Base-by-base conservation (phyloP, 2,888 invertebrate genomes). In the Brenthis daphne region DNA sequence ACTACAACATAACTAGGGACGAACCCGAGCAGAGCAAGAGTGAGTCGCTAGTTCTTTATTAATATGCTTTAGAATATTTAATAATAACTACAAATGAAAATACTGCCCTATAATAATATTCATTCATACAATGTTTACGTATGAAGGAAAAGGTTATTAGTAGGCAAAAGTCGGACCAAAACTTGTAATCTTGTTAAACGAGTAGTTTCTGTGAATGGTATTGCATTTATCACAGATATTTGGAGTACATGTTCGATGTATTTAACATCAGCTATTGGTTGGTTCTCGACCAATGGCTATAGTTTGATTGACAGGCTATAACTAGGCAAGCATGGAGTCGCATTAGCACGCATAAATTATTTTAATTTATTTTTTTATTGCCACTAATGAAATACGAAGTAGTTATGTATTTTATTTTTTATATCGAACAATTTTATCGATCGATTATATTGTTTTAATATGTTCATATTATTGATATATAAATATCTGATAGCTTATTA, bases 291-390 rank as follows among this genome's bases (percentile, higher is more conserved):
- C 90, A 92, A 91, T 91, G 65, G 51, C 51, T 76, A 70, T 70
- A 69, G 75, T 77, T 79, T 82, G 84, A 85, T 86, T 85, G 80
- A 80, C 83, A 85, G 86, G 85, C 79, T 61, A 70, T 70, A 68
- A 67, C 80, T 76, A 76, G 73, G 67, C 81, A 85, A 76, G 77
- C 70, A 66, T 85, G 77, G 86, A 89, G 86, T 76, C 73, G 85
- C 68, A 60, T 73, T 73, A 75, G 29, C 60, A 57, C 48, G 67
- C 68, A 65, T 70, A 72, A 74, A 72, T 73, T 73, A 65, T 66
- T 79, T 80, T 79, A 78, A 73, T 69, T 71, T 57, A 71, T 57
- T 73, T 60, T 68, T 72, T 72, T 74, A 60, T 72, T 67, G 65
- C 61, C 29, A 56, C 48, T 58, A 57, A 65, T 72, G 65, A 67